phyloP scores from a whole-genome alignment of 2,888 invertebrate genomes.

The Idaea dimidiata region DNA sequence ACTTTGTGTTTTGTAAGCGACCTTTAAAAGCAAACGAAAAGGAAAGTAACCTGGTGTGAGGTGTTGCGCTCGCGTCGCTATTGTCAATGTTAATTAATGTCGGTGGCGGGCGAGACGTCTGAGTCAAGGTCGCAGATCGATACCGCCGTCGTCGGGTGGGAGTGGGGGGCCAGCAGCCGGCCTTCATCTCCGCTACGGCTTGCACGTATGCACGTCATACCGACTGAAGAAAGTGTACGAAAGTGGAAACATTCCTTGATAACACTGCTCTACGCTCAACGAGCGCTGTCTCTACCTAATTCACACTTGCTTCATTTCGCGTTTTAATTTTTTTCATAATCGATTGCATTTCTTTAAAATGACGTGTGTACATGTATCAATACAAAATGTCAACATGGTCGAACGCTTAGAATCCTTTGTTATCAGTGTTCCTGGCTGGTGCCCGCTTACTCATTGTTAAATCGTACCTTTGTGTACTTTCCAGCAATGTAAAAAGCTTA shows the following conservation, averaged over 20 bases:
- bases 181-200: conserved; percentile 43
- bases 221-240: conserved; percentile 68
- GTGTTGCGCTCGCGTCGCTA: conserved; percentile 61
- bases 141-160: conserved; percentile 34
- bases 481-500: conserved; percentile 50
- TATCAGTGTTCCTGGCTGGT: conserved; percentile 41
- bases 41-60: conserved; percentile 45
- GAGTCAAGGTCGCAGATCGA: conserved; percentile 73
- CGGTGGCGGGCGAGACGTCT: conserved; percentile 54
- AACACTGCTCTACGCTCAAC: conserved; percentile 45
- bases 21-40: conserved; percentile 38
- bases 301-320: conserved; percentile 33
- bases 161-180: conserved; percentile 42
- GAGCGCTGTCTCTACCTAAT: conserved; percentile 37
- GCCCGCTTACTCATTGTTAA: conserved; percentile 52
- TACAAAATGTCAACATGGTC: conserved; percentile 25
- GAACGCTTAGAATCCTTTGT: conserved; percentile 35
- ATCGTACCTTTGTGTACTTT: conserved; percentile 49
- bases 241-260: conserved; percentile 71
- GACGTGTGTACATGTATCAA: conserved; percentile 9
- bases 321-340: conserved; percentile 19
- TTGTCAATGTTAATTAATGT: conserved; percentile 68
- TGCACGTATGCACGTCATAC: conserved; percentile 58
- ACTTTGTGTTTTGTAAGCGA: not conserved
- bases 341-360: conserved; percentile 19